Evolutionary conservation across 2,797 vertebrate genomes (phyloP), one percentile per base, ranked within the genome.

Genomic region (Dryobates pubescens): DNA sequence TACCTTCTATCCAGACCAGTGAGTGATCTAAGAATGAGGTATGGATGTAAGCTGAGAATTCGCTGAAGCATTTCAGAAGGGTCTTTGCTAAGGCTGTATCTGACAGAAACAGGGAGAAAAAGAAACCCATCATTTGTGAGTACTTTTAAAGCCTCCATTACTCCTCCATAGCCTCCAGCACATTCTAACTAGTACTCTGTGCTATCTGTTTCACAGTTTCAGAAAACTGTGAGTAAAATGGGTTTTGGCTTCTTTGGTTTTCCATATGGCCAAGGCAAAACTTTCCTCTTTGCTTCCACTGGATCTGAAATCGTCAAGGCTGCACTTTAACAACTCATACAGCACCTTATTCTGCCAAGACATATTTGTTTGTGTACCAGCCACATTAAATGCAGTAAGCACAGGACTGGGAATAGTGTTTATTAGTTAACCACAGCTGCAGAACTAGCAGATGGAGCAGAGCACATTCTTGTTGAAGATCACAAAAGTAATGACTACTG

Each of bases 371-470:
- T 94, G 85, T 68, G 41, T 63, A 88, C 56, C 89, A 93, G 95
- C 57, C 70, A 78, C 79, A 94, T 82, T 80, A 82, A 79, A 86
- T 41, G 71, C 62, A 65, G 85, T 59, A 86, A 95, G 67, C 59
- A 76, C n/a, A 79, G 76, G 47, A 20, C 82, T 83, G 95, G 95
- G 95, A 95, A 91, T 92, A 74, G 43, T 76, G 76, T 94, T 96
- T 95, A 94, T 89, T 96, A 89, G 92, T 95, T 96, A 95, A 96
- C 63, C 92, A 79, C 95, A 96, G 95, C 95, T 95, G 95, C 93
- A 93, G 89, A 94, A 82, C 71, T 74, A 86, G 82, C 93, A 95
- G 94, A 88, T 86, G 87, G 93, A 93, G 64, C 51, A 51, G 51
- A 89, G 70, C 22, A 49, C 19, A 17, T 83, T 90, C 82, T 70